These are phyloP conservation scores for Meloidogyne exigua DNA, from an alignment of 1,140 invertebrate genomes.

Conservation along the genomic window DNA sequence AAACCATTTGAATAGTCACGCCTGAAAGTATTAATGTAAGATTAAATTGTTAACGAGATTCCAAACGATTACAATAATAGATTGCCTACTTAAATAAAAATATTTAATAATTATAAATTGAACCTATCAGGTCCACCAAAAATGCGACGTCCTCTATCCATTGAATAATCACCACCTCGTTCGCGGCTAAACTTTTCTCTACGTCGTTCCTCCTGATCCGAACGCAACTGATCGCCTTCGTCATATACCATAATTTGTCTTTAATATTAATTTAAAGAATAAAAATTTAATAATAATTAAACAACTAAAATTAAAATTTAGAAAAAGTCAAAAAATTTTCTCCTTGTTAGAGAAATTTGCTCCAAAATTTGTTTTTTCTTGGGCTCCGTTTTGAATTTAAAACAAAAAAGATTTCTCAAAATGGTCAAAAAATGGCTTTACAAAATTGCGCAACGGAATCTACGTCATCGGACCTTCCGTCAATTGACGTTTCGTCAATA, in stretches of 20 bases:
- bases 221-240: slow-evolving; percentile 16
- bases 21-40: background rate
- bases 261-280: too few species aligned
- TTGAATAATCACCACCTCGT: slow-evolving; percentile 6
- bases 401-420: too few species aligned
- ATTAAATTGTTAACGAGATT: too few species aligned
- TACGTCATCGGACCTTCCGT: too few species aligned
- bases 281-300: background rate
- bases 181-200: slow-evolving; percentile 27
- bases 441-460: too few species aligned
- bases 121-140: slow-evolving; percentile 18
- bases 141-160: slow-evolving; percentile 1
- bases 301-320: too few species aligned
- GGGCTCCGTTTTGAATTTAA: too few species aligned
- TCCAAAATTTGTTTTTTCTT: too few species aligned
- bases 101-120: background rate
- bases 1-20: slow-evolving; percentile 7
- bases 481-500: too few species aligned
- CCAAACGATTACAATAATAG: background rate
- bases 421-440: too few species aligned
- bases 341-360: too few species aligned
- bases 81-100: background rate
- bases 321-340: too few species aligned
- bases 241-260: slow-evolving; percentile 15
- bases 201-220: slow-evolving; percentile 21